Base-by-base conservation (phyloP, 92 coral and sea anemone genomes). In the Epizoanthus stellaris region DNA sequence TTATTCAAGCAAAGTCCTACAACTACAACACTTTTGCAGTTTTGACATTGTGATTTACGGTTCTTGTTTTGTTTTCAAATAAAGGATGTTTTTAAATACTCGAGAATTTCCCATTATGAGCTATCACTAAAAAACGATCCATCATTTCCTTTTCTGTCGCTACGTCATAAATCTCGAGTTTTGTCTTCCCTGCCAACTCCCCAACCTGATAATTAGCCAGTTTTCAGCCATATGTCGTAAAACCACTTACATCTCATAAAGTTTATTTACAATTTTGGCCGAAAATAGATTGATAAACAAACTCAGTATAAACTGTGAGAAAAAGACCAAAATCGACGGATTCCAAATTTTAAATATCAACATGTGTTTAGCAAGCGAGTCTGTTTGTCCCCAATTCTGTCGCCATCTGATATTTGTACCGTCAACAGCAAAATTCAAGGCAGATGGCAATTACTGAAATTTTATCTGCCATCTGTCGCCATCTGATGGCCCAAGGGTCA, bases 61-160 rank as follows among this genome's bases (percentile, higher is more conserved):
- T 52, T 52, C 56, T 52, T 52, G 56, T 52, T 52, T 52, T 9
- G 13, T 52, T 52, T 52, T 52, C 52, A 52, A 52, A 10, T 9
- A 52, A 52, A 52, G 56, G 14, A 11, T 52, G 56, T 52, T 52
- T 52, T 47, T 47, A 3, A 17, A 16, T 13, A 6, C 39, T 76
- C 45, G 3, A 57, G 54, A 59, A 10, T 57, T 11, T 75, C 15
- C 36, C 39, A 23, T 25, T 57, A 57, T 15, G 8, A 59, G 83
- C 59, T 64, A 79, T 64, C 42, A 79, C n/a, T n/a, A n/a, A n/a
- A 20, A 62, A 58, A 64, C 49, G 56, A 40, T 64, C 21, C 34
- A 59, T 70, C 49, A 64, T 79, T 79, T 79, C 83, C 83, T 79
- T 12, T 45, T 79, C 83, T 79, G 83, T 79, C 72, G 73, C 60